Percentiles rank a stretch among this genome's conserved stretches.
Conservation (phyloP, 2,888 invertebrate genomes). For the Sepioteuthis lessoniana region DNA sequence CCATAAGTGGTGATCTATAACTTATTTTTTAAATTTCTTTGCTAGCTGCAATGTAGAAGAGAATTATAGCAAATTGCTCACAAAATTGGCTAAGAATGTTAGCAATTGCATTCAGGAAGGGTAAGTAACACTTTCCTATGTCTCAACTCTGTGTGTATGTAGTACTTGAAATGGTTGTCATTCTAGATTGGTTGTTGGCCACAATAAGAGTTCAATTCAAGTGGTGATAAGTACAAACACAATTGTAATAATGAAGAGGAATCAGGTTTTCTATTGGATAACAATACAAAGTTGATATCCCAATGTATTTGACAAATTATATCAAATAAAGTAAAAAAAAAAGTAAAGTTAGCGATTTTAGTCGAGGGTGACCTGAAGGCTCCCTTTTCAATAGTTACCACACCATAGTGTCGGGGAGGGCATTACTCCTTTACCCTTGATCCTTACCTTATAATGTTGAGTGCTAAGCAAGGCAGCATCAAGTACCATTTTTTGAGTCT, state of each 20-base stretch:
- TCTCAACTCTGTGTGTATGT: neutral
- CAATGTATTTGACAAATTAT: neutral
- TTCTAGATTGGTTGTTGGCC: constrained; percentile 1
- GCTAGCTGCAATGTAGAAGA: constrained; percentile 90
- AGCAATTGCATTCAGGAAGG: constrained; percentile 77
- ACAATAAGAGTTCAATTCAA: neutral
- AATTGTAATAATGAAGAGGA: neutral
- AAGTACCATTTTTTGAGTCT: too few relatives aligned
- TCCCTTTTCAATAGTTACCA: too few relatives aligned
- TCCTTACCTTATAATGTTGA: too few relatives aligned
- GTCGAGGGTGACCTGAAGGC: too few relatives aligned
- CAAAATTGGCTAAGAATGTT: constrained; percentile 85
- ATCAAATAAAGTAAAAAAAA: neutral
- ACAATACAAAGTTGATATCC: neutral
- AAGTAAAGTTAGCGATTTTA: too few relatives aligned
- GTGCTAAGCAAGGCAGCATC: too few relatives aligned
- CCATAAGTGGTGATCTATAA: neutral
- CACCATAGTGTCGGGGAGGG: too few relatives aligned
- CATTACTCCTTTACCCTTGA: too few relatives aligned
- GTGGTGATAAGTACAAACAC: neutral
- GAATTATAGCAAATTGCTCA: constrained; percentile 91
- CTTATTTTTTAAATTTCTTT: constrained; percentile 51
- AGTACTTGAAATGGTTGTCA: neutral
- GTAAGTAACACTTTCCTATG: constrained; percentile 58
- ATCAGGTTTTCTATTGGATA: neutral